Evolutionary conservation across 2,888 invertebrate species (phyloP).

Genomic region (Cephus nigrinus): DNA sequence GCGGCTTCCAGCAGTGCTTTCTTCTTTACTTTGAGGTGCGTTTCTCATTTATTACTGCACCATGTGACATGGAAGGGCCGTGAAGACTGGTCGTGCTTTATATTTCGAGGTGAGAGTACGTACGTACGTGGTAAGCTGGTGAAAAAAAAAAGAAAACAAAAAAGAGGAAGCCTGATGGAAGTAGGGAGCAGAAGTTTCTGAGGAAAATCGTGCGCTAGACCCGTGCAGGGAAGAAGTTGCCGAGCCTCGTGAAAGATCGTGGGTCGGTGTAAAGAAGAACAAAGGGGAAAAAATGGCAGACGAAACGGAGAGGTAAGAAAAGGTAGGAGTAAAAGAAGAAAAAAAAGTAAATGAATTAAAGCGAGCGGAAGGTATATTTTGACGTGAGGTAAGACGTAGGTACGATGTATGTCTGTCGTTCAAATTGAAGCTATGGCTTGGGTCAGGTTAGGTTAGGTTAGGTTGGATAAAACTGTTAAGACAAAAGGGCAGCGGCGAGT

Average conservation of each 20-base stretch:
- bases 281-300: slow-evolving; percentile 9
- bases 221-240: slow-evolving; percentile 15
- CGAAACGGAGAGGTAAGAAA: slow-evolving; percentile 21
- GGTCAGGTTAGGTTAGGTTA: background rate
- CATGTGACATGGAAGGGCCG: slow-evolving; percentile 28
- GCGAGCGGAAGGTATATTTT: slow-evolving; percentile 33
- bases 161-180: slow-evolving; percentile 17
- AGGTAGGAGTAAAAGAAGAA: slow-evolving; percentile 22
- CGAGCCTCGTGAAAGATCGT: slow-evolving; percentile 3
- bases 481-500: slow-evolving; percentile 14
- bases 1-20: slow-evolving; percentile 7
- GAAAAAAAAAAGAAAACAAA: slow-evolving; percentile 6
- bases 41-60: slow-evolving; percentile 52
- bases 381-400: too few species aligned
- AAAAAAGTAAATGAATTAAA: slow-evolving; percentile 27
- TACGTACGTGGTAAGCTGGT: background rate
- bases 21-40: slow-evolving; percentile 50
- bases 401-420: too few species aligned
- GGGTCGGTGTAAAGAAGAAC: background rate
- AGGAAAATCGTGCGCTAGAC: slow-evolving; percentile 1
- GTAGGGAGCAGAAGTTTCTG: slow-evolving; percentile 12
- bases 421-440: slow-evolving; percentile 1
- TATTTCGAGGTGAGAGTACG: background rate
- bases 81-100: background rate
- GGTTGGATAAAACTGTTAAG: background rate